Base-by-base conservation (phyloP, 1,140 invertebrate genomes). In the Reticulitermes speratus region DNA sequence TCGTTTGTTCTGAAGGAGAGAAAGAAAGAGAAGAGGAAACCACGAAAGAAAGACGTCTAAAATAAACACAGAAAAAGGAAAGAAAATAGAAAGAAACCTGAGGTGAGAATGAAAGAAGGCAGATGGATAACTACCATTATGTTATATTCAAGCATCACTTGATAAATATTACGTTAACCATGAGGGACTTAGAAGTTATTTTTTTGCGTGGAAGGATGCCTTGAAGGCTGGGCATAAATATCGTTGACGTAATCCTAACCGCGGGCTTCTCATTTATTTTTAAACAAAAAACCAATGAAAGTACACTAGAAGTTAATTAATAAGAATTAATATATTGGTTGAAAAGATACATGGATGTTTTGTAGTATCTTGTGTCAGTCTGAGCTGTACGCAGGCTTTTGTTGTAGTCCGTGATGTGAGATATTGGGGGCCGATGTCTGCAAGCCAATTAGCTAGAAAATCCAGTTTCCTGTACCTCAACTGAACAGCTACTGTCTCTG, bases 381-480 rank as follows among this genome's bases (percentile, higher is more conserved):
- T 21, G n/a, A 14, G 25, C 14, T 75, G n/a, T 75, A 12, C 52
- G 9, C 25, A 65, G 65, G n/a, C 65, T 75, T 75, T 21, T 12
- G 25, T 75, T 25, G 25, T 30, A 30, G 65, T 75, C n/a, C n/a
- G n/a, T 30, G 65, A 75, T 75, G n/a, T 75, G 65, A 75, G 65
- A 75, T 30, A 75, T 30, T 75, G 65, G 65, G 30, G 65, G 6
- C 21, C 16, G 65, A 25, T 30, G 65, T 75, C 65, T 75, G 25
- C 25, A 75, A 75, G 65, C 65, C 65, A 75, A 75, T 75, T 75
- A 75, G 65, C 65, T 75, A 25, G 65, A 75, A 75, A 75, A 75
- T 75, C 65, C 65, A 75, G 65, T 75, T 75, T 75, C 65, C 65
- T 75, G n/a, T 30, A 30, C 65, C 65, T 30, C 65, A 75, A 75